A percentile compares a stretch with the other conserved stretches of the same genome.
phyloP scores from a whole-genome alignment of 2,797 vertebrate species.

The Spinibarbus caldwelli region DNA sequence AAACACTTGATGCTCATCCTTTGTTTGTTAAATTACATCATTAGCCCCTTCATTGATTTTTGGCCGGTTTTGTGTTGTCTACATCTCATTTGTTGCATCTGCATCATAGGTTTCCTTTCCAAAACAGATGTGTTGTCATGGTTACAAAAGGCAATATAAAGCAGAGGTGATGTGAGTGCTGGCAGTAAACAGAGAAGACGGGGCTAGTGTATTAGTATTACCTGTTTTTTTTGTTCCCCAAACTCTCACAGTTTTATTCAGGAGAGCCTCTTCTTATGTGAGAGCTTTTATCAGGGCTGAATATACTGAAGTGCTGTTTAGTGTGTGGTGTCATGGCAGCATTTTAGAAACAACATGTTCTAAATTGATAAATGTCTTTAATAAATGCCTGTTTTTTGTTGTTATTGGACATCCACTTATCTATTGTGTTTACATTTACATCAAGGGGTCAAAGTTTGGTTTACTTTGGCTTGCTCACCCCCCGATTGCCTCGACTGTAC shows the following conservation, averaged over 20 bases:
- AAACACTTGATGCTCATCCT: neutral
- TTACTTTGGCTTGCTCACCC: neutral
- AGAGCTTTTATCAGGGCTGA: slow-evolving; percentile 33
- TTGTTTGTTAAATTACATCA: neutral
- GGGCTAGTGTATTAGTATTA: neutral
- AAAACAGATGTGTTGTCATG: slow-evolving; percentile 51
- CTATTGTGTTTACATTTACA: neutral
- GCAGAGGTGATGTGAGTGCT: neutral
- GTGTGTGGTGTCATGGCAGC: neutral
- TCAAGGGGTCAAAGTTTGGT: neutral
- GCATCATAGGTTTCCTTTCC: slow-evolving; percentile 36
- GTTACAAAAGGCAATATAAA: slow-evolving; percentile 19
- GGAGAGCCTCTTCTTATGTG: slow-evolving; percentile 7
- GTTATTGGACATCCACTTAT: neutral
- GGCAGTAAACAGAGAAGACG: neutral
- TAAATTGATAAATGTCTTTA: neutral
- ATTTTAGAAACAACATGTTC: neutral
- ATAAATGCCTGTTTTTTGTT: neutral
- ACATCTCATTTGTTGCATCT: neutral
- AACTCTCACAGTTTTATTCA: slow-evolving; percentile 1
- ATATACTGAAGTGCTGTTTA: slow-evolving; percentile 11
- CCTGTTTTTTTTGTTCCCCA: neutral
- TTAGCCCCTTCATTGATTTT: neutral
- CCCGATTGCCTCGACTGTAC: neutral
- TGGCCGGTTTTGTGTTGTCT: neutral